These are phyloP conservation scores for Hymenochirus boettgeri DNA, from an alignment of 2,113 vertebrate species.

Conservation along the genomic window DNA sequence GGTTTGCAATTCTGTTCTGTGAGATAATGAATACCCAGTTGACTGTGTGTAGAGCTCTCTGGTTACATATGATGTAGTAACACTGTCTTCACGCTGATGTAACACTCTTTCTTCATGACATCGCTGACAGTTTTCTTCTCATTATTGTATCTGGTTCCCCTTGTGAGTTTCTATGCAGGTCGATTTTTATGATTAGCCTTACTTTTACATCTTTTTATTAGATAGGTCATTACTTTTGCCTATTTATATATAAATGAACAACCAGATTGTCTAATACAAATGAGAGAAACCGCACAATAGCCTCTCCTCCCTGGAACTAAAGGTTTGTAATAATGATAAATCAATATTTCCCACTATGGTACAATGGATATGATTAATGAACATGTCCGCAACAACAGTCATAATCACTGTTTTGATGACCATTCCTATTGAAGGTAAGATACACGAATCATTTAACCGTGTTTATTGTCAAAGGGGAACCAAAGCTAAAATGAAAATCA, in stretches of 20 bases:
- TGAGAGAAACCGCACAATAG: neutral
- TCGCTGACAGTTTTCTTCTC: neutral
- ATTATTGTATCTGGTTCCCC: neutral
- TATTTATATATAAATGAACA: neutral
- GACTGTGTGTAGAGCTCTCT: too few relatives aligned
- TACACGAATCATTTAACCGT: too few relatives aligned
- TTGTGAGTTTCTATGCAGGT: neutral
- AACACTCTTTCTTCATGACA: too few relatives aligned
- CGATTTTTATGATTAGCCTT: neutral
- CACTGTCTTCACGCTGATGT: too few relatives aligned
- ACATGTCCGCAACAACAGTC: neutral
- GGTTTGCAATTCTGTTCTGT: too few relatives aligned
- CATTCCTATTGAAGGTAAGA: too few relatives aligned
- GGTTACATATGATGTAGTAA: too few relatives aligned
- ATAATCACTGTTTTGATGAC: too few relatives aligned
- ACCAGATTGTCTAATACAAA: neutral
- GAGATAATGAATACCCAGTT: too few relatives aligned
- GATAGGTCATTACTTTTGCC: constrained; percentile 1
- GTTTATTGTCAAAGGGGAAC: too few relatives aligned
- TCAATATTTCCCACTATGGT: neutral
- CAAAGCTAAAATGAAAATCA: too few relatives aligned
- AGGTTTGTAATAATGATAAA: neutral
- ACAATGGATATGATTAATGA: neutral
- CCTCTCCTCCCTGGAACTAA: neutral
- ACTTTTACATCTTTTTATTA: neutral